These are phyloP conservation scores for Channa maculata DNA, from an alignment of 2,113 vertebrate species.

Conservation along the genomic window DNA sequence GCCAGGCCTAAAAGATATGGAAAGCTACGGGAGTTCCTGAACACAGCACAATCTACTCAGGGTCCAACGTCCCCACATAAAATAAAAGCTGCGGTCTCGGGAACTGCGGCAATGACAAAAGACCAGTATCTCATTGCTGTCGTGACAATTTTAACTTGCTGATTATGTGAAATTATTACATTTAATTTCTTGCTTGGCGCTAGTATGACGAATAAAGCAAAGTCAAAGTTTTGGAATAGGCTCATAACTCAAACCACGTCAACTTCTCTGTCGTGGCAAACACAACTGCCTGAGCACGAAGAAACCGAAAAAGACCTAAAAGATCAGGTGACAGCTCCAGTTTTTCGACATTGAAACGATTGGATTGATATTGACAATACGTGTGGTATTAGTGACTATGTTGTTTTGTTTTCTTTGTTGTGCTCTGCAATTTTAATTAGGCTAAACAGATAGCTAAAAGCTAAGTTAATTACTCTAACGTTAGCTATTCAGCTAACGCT, in stretches of 20 bases:
- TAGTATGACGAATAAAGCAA: slow-evolving; percentile 58
- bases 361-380: fast-evolving
- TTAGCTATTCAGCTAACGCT: no score
- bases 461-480: slow-evolving; percentile 1
- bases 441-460: slow-evolving; percentile 35
- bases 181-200: not conserved
- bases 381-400: no score
- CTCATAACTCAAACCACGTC: slow-evolving; percentile 50
- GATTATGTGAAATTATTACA: not conserved
- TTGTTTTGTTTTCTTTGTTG: fast-evolving
- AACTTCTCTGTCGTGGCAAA: slow-evolving; percentile 37
- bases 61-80: not conserved
- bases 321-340: slow-evolving; percentile 42
- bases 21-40: no score
- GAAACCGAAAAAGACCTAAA: not conserved
- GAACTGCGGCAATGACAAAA: not conserved
- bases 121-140: no score
- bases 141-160: not conserved
- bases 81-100: slow-evolving; percentile 26
- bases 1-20: no score
- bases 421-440: not conserved
- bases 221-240: slow-evolving; percentile 44
- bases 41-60: no score
- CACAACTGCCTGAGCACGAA: slow-evolving; percentile 41
- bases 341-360: fast-evolving